Evolutionary conservation across 2,113 vertebrate genomes (phyloP).

Genomic region (Chascanopsetta lugubris): DNA sequence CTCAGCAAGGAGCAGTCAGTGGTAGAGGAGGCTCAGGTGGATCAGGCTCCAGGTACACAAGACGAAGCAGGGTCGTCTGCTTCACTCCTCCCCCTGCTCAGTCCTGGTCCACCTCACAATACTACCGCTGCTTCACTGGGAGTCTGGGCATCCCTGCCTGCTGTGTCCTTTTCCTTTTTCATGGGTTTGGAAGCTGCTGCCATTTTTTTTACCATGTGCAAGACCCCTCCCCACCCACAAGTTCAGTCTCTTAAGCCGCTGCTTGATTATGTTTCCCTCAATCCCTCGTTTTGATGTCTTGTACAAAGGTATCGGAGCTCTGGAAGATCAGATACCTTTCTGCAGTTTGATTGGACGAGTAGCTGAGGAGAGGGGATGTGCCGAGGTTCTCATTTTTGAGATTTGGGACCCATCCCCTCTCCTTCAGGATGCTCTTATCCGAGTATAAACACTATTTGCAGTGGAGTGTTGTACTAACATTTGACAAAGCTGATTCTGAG

Average conservation of each 20-base stretch:
- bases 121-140: slow-evolving; percentile 44
- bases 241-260: slow-evolving; percentile 50
- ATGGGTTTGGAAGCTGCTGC: slow-evolving; percentile 62
- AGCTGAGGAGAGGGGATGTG: slow-evolving; percentile 51
- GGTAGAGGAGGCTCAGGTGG: slow-evolving; percentile 44
- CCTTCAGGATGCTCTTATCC: slow-evolving; percentile 11
- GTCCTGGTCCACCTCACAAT: slow-evolving; percentile 48
- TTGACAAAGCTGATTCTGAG: slow-evolving; percentile 40
- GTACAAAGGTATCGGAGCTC: slow-evolving; percentile 59
- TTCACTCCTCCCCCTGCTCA: slow-evolving; percentile 50
- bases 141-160: slow-evolving; percentile 54
- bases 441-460: slow-evolving; percentile 35
- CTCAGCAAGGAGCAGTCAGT: slow-evolving; percentile 76
- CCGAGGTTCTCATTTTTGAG: slow-evolving; percentile 12
- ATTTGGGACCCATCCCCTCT: slow-evolving; percentile 12
- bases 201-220: slow-evolving; percentile 28
- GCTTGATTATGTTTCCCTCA: slow-evolving; percentile 41
- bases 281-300: slow-evolving; percentile 59
- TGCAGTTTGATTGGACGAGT: slow-evolving; percentile 70
- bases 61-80: slow-evolving; percentile 55
- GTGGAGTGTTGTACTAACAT: slow-evolving; percentile 32
- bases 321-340: slow-evolving; percentile 41
- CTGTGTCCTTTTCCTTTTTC: slow-evolving; percentile 57
- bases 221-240: slow-evolving; percentile 48
- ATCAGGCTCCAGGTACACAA: slow-evolving; percentile 81